phyloP scores from a whole-genome alignment of 2,797 vertebrate species.

The Pempheris klunzingeri region DNA sequence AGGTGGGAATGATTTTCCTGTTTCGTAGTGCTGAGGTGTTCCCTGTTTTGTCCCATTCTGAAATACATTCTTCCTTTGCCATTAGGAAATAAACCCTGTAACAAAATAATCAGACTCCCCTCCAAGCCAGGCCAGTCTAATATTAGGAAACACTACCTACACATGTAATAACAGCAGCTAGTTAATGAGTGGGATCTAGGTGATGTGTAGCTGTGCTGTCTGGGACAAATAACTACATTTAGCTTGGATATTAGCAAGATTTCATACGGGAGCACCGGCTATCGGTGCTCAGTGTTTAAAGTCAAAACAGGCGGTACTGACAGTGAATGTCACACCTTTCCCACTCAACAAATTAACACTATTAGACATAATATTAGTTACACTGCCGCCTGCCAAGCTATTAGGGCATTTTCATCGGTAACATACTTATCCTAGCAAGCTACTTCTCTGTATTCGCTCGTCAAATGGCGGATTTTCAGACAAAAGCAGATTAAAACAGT shows the following conservation, averaged over 20 bases:
- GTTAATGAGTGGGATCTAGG: background rate
- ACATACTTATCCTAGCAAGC: slow-evolving; percentile 14
- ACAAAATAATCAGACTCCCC: slow-evolving; percentile 12
- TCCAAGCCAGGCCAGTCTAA: background rate
- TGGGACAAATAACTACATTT: background rate
- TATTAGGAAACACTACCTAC: background rate
- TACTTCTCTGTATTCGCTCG: slow-evolving; percentile 5
- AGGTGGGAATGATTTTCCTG: slow-evolving; percentile 53
- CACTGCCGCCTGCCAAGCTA: slow-evolving; percentile 10
- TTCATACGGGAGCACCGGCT: background rate
- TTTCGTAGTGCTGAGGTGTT: slow-evolving; percentile 58
- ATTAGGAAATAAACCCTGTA: slow-evolving; percentile 54
- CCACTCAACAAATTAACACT: background rate
- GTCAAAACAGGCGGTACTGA: slow-evolving; percentile 3
- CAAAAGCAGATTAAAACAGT: background rate
- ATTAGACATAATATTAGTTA: slow-evolving; percentile 23
- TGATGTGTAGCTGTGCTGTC: background rate
- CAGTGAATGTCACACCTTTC: slow-evolving; percentile 5
- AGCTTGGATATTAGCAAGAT: background rate
- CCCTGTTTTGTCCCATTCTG: slow-evolving; percentile 48
- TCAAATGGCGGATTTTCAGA: background rate
- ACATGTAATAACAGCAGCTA: background rate
- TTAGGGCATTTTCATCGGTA: background rate
- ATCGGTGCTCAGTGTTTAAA: background rate
- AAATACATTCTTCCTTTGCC: slow-evolving; percentile 71